Evolutionary conservation across 2,888 invertebrate species (phyloP).

Genomic region (Synergus itoensis): DNA sequence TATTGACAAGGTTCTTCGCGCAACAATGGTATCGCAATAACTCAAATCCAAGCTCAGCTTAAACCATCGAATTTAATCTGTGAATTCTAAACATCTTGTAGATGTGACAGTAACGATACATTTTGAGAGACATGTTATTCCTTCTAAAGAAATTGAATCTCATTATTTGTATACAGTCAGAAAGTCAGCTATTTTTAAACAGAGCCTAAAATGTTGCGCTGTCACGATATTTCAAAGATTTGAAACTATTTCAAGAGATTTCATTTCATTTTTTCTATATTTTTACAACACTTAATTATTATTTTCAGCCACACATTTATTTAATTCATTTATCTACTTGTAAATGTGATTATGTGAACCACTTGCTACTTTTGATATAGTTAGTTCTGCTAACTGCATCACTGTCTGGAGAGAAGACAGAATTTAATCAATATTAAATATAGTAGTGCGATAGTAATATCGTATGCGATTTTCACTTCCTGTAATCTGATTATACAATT

Average conservation of each 20-base stretch:
- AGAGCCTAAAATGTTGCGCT: too few relatives aligned
- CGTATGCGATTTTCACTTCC: neutral
- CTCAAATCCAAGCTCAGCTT: neutral
- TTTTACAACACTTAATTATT: too few relatives aligned
- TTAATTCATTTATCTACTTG: neutral
- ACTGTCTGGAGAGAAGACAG: neutral
- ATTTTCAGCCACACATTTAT: neutral
- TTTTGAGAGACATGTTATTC: too few relatives aligned
- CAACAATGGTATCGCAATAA: neutral
- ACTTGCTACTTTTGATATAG: neutral
- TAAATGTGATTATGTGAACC: neutral
- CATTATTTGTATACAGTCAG: too few relatives aligned
- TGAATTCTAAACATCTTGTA: neutral
- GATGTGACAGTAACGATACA: too few relatives aligned
- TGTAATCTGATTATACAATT: neutral
- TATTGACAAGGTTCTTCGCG: neutral
- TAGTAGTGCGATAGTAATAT: neutral
- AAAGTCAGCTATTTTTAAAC: too few relatives aligned
- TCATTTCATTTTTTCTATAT: too few relatives aligned
- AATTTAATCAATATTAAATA: conserved; percentile 7
- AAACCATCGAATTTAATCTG: neutral
- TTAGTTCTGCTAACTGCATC: neutral
- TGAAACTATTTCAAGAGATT: neutral
- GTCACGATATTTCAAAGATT: too few relatives aligned
- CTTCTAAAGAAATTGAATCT: too few relatives aligned